These are phyloP conservation scores for Ichneumoninae sp. DNA, from an alignment of 2,888 invertebrate species.

Conservation along the genomic window DNA sequence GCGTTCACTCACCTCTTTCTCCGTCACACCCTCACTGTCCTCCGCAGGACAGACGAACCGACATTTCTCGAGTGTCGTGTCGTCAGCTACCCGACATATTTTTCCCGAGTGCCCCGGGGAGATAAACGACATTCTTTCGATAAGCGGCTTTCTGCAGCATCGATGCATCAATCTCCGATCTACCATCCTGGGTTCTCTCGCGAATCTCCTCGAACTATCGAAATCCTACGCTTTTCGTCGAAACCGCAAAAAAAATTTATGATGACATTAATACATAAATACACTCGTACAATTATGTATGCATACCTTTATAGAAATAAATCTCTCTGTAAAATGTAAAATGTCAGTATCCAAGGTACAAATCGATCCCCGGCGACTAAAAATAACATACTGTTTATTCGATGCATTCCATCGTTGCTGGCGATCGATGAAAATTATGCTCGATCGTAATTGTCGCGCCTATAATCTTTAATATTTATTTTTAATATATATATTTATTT, in stretches of 20 bases:
- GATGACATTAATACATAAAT: background rate
- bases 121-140: slow-evolving; percentile 14
- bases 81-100: slow-evolving; percentile 7
- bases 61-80: slow-evolving; percentile 17
- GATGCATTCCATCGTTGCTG: too few species aligned
- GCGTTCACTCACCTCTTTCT: slow-evolving; percentile 44
- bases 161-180: background rate
- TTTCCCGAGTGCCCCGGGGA: slow-evolving; percentile 4
- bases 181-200: background rate
- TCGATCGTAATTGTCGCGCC: too few species aligned
- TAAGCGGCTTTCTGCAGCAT: background rate
- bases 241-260: background rate
- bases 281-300: background rate
- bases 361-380: too few species aligned
- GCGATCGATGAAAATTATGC: too few species aligned
- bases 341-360: too few species aligned
- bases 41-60: slow-evolving; percentile 1
- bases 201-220: background rate
- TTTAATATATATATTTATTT: too few species aligned
- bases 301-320: background rate
- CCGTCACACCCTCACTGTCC: slow-evolving; percentile 12
- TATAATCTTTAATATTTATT: too few species aligned
- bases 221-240: background rate
- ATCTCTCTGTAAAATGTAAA: too few species aligned
- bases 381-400: too few species aligned